These are phyloP conservation scores for Peucedramus taeniatus DNA, from an alignment of 2,113 vertebrate species.

Conservation along the genomic window DNA sequence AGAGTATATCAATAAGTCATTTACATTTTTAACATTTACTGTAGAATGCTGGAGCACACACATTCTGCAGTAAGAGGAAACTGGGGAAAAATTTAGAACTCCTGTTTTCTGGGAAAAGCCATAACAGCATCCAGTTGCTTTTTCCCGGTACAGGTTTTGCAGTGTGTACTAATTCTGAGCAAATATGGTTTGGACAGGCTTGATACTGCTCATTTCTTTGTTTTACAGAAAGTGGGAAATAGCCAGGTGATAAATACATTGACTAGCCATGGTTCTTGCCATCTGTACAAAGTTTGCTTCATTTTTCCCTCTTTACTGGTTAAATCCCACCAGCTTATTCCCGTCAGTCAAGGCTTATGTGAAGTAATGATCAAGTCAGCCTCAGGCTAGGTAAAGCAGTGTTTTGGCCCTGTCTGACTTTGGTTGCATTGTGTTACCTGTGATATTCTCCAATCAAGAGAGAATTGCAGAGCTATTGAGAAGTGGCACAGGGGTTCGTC, in stretches of 20 bases:
- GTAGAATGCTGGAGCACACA: background rate
- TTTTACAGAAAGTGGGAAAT: slow-evolving; percentile 50
- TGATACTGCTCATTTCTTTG: slow-evolving; percentile 57
- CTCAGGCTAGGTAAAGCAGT: slow-evolving; percentile 54
- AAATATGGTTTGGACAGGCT: slow-evolving; percentile 48
- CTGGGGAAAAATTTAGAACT: background rate
- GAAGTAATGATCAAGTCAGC: slow-evolving; percentile 57
- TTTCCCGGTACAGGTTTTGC: slow-evolving; percentile 33
- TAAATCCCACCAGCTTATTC: slow-evolving; percentile 61
- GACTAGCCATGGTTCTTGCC: slow-evolving; percentile 58
- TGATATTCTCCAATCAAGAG: slow-evolving; percentile 48
- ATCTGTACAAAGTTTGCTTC: slow-evolving; percentile 53
- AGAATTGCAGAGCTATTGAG: slow-evolving; percentile 37
- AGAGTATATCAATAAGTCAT: background rate
- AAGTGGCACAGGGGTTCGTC: background rate
- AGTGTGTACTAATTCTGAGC: slow-evolving; percentile 31
- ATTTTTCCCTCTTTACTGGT: slow-evolving; percentile 40
- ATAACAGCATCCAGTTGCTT: background rate
- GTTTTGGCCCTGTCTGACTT: slow-evolving; percentile 47
- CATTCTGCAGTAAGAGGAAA: background rate
- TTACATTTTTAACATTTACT: background rate
- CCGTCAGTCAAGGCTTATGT: slow-evolving; percentile 41
- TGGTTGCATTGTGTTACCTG: slow-evolving; percentile 15
- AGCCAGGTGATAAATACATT: slow-evolving; percentile 57
- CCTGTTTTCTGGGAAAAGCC: background rate